These are phyloP conservation scores for Leucophora obtusa DNA, from an alignment of 2,888 invertebrate genomes.

Conservation along the genomic window DNA sequence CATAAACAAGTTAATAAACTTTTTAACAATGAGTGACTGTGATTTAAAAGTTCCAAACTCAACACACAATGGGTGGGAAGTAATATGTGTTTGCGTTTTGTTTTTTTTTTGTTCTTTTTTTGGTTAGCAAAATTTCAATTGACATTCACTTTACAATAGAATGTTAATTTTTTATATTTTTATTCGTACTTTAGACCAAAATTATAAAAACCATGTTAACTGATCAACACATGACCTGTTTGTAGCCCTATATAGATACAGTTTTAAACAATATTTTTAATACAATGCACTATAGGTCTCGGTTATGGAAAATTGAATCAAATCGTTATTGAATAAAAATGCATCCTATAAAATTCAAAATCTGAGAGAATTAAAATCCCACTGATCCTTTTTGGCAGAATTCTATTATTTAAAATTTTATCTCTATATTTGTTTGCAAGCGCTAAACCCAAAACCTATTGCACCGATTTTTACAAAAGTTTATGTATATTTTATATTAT, in stretches of 20 bases:
- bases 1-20: conserved; percentile 48
- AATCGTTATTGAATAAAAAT: too few species aligned
- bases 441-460: too few species aligned
- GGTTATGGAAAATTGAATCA: too few species aligned
- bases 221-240: conserved; percentile 49
- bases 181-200: conserved; percentile 7
- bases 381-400: too few species aligned
- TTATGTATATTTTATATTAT: too few species aligned
- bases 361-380: too few species aligned
- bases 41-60: neutral
- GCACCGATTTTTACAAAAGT: too few species aligned
- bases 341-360: too few species aligned
- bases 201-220: conserved; percentile 9
- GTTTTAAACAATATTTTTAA: conserved; percentile 9
- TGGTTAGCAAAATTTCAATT: conserved; percentile 20
- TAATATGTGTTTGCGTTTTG: neutral
- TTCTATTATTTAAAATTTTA: too few species aligned
- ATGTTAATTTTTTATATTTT: conserved; percentile 13
- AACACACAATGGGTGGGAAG: conserved; percentile 49
- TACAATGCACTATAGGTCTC: neutral
- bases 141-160: conserved; percentile 57
- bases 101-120: neutral
- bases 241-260: neutral
- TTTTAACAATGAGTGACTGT: conserved; percentile 23
- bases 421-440: too few species aligned